Evolutionary conservation across 2,113 vertebrate genomes (phyloP), one percentile per base, ranked within the genome.

Genomic region (Hypanus sabinus): DNA sequence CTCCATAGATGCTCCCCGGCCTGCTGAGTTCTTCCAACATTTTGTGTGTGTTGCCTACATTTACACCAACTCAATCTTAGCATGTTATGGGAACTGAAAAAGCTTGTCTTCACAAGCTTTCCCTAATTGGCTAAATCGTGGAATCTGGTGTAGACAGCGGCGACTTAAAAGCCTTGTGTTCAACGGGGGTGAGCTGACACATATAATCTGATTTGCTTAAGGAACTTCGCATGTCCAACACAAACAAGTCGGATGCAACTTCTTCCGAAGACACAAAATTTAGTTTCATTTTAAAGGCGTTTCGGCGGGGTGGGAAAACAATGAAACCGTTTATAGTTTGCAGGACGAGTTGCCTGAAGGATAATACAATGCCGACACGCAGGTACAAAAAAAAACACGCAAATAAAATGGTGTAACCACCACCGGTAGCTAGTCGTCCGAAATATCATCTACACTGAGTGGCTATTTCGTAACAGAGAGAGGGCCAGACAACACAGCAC

Each of bases 131-230:
- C n/a, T 30, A 68, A 30, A n/a, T 9, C 10, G 22, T 5, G 8
- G 55, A 60, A 14, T 33, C 65, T 36, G n/a, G 27, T 7, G 55
- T 38, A 20, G 33, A 38, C 18, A 2, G 62, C 36, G n/a, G 30
- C 57, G 65, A 68, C 65, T 36, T 22, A 70, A 88, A 7, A 88
- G 57, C 57, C 83, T 18, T 33, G 27, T 5, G 33, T 91, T 91
- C 60, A 91, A 91, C 7, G 77, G 36, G n/a, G 62, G 87, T 91
- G 62, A 91, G 87, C 87, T 70, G 62, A 30, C 88, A 91, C 88
- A 38, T 62, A 2, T 27, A 18, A 18, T 18, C 88, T 1, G 83
- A n/a, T 88, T 62, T 62, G 5, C 57, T 60, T 12, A 14, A 88
- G 55, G 30, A 88, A 3, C 46, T 1, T 62, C 18, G 30, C n/a